Evolutionary conservation across 2,888 invertebrate genomes (phyloP).

Genomic region (Conus canariensis): DNA sequence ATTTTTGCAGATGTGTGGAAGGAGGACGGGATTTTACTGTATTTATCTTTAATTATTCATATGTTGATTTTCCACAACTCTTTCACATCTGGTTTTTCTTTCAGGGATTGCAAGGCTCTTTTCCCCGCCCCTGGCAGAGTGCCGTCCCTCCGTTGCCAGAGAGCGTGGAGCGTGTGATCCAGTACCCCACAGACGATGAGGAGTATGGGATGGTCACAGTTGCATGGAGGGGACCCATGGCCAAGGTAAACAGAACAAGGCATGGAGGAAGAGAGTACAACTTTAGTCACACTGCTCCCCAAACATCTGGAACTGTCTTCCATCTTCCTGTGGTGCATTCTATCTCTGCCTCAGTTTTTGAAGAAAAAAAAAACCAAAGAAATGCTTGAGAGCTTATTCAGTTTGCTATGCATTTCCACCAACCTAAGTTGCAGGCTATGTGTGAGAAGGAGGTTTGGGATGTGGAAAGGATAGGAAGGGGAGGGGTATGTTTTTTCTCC

Average conservation of each 20-base stretch:
- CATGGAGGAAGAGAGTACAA: neutral
- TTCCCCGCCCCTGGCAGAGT: slow-evolving; percentile 88
- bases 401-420: too few species aligned
- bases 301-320: neutral
- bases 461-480: too few species aligned
- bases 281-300: neutral
- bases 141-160: slow-evolving; percentile 83
- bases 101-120: slow-evolving; percentile 78
- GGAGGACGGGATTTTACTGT: too few species aligned
- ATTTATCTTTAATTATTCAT: too few species aligned
- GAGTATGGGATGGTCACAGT: slow-evolving; percentile 88
- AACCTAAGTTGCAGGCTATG: too few species aligned
- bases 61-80: too few species aligned
- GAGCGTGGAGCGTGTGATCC: slow-evolving; percentile 82
- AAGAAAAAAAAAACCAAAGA: too few species aligned
- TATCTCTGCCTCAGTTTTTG: neutral
- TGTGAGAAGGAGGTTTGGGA: too few species aligned
- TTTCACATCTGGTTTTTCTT: neutral
- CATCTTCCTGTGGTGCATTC: neutral
- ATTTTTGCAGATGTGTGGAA: too few species aligned
- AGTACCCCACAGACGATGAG: slow-evolving; percentile 87
- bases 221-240: slow-evolving; percentile 90
- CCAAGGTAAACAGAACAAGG: slow-evolving; percentile 61
- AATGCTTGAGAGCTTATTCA: too few species aligned
- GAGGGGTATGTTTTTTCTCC: too few species aligned